These are phyloP conservation scores for Rhaphigaster nebulosa DNA, from an alignment of 2,888 invertebrate species.

Conservation along the genomic window DNA sequence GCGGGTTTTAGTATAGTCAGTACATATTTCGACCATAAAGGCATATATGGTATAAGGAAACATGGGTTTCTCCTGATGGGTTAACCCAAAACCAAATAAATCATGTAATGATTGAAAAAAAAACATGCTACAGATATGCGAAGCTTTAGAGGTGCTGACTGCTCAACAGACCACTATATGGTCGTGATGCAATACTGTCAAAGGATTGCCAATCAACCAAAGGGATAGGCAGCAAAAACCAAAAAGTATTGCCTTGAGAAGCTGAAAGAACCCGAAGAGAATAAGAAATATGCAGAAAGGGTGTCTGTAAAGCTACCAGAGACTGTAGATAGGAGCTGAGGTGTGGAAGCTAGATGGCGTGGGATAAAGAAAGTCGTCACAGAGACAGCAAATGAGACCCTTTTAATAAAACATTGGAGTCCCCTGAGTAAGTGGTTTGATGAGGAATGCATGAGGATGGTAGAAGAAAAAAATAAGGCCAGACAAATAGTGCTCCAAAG, in stretches of 20 bases:
- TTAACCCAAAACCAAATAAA: not conserved
- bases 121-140: not conserved
- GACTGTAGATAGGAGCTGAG: not conserved
- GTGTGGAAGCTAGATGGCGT: not conserved
- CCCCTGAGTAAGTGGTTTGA: not conserved
- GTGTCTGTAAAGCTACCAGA: not conserved
- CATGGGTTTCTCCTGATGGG: too few species aligned
- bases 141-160: constrained; percentile 8
- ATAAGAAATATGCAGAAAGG: not conserved
- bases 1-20: too few species aligned
- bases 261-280: constrained; percentile 13
- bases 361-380: not conserved
- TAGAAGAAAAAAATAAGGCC: constrained; percentile 3
- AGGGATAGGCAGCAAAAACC: not conserved
- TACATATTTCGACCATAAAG: too few species aligned
- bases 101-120: constrained; percentile 9
- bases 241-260: not conserved
- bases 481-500: too few species aligned
- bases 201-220: not conserved
- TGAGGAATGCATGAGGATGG: not conserved
- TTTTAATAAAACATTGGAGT: too few species aligned
- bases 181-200: not conserved
- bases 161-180: constrained; percentile 1
- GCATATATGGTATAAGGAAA: too few species aligned
- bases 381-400: constrained; percentile 39